These are phyloP conservation scores for Sarcophaga carnaria DNA, from an alignment of 2,888 invertebrate genomes.

Conservation along the genomic window DNA sequence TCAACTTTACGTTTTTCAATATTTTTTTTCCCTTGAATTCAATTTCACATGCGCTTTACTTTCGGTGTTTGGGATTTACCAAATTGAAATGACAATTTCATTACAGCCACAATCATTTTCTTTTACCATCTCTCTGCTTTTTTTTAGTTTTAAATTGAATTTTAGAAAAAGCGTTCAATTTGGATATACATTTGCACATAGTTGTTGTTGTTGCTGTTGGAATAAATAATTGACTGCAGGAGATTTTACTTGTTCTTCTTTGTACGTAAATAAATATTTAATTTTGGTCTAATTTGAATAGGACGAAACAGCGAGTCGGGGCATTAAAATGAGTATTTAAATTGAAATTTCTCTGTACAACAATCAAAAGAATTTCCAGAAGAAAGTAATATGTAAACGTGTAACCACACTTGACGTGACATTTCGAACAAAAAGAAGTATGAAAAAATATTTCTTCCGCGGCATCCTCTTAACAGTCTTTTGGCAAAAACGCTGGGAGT, in stretches of 20 bases:
- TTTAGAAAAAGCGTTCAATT: conserved; percentile 49
- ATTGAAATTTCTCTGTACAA: too few species aligned
- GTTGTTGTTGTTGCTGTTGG: not conserved
- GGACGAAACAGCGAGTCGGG: not conserved
- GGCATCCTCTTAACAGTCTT: too few species aligned
- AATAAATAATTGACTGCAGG: not conserved
- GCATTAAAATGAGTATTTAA: too few species aligned
- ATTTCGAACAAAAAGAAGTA: too few species aligned
- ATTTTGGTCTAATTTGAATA: not conserved
- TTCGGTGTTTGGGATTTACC: conserved; percentile 66
- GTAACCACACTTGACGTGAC: too few species aligned
- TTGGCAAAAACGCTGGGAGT: too few species aligned
- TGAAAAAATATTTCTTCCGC: too few species aligned
- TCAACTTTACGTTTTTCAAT: conserved; percentile 19
- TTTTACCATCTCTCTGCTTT: conserved; percentile 6
- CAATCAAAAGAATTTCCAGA: too few species aligned
- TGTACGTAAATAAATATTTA: not conserved
- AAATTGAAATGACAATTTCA: conserved; percentile 69
- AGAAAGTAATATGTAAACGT: too few species aligned
- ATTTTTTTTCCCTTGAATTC: conserved; percentile 27
- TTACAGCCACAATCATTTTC: conserved; percentile 65
- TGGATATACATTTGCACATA: not conserved
- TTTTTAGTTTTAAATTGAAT: conserved; percentile 63
- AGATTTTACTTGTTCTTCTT: conserved; percentile 18
- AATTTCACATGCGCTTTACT: conserved; percentile 47